Conservation (phyloP, 2,888 invertebrate species). For the Therioaphis trifolii region DNA sequence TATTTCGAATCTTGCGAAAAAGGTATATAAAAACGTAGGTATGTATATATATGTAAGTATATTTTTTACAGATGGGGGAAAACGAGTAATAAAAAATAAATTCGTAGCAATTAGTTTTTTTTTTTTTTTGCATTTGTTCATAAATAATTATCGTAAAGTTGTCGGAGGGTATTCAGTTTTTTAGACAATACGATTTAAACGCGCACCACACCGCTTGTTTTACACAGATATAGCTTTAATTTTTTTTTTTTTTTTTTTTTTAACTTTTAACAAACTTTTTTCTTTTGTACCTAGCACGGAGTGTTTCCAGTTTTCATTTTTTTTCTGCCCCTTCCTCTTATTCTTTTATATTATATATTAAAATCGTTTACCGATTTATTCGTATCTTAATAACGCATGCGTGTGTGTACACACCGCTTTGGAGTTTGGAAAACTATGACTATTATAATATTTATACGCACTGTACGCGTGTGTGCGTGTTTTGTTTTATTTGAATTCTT, state of each 20-base stretch:
- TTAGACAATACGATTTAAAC: conserved; percentile 8
- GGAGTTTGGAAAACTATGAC: neutral
- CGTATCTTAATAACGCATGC: too few species aligned
- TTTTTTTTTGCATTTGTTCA: neutral
- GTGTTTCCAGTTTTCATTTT: neutral
- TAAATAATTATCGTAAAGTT: conserved; percentile 28
- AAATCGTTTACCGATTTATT: neutral
- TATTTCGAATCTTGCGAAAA: too few species aligned
- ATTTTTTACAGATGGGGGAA: too few species aligned
- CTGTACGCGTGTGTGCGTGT: too few species aligned
- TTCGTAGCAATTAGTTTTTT: neutral
- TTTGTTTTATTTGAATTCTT: too few species aligned
- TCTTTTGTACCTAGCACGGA: conserved; percentile 38
- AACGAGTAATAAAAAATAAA: conserved; percentile 5
- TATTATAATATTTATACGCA: too few species aligned
- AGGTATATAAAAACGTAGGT: too few species aligned
- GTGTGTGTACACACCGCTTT: neutral
- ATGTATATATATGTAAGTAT: too few species aligned
- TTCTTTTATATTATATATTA: conserved; percentile 17
- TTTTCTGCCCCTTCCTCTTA: neutral
- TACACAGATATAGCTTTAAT: conserved; percentile 12
- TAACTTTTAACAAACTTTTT: conserved; percentile 31
- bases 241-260: neutral
- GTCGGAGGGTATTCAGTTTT: neutral
- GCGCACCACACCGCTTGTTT: neutral